These are phyloP conservation scores for Theodoxus fluviatilis DNA, from an alignment of 2,888 invertebrate genomes.

Conservation along the genomic window DNA sequence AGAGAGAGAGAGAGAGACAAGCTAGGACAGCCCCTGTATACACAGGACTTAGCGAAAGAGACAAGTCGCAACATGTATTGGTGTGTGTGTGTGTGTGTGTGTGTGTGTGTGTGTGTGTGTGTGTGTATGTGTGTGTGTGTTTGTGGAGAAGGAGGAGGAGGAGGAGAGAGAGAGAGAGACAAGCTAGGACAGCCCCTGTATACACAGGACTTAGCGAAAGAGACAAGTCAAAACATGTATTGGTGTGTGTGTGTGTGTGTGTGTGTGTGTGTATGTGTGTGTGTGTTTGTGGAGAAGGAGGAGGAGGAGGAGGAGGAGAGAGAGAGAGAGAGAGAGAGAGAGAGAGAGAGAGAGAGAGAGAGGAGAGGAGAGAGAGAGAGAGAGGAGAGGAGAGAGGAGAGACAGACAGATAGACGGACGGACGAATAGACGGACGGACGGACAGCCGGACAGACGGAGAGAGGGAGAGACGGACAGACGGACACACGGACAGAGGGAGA, in stretches of 20 bases:
- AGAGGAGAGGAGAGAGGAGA: slow-evolving; percentile 19
- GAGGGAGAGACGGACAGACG: not conserved
- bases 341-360: slow-evolving; percentile 20
- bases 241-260: not conserved
- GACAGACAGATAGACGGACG: not conserved
- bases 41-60: no score
- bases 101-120: not conserved
- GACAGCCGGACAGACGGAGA: not conserved
- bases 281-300: not conserved
- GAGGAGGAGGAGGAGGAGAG: slow-evolving; percentile 8
- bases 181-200: not conserved
- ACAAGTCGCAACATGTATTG: no score
- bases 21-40: no score
- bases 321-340: slow-evolving; percentile 22
- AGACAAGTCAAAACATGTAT: not conserved
- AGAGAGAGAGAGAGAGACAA: no score
- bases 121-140: not conserved
- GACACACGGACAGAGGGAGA: not conserved
- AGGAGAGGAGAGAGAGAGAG: slow-evolving; percentile 24
- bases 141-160: not conserved
- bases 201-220: not conserved
- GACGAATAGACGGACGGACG: not conserved
- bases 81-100: not conserved
- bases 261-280: not conserved
- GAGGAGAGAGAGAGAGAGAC: slow-evolving; percentile 7